phyloP scores from a whole-genome alignment of 2,888 invertebrate genomes.

The Zootermopsis nevadensis region DNA sequence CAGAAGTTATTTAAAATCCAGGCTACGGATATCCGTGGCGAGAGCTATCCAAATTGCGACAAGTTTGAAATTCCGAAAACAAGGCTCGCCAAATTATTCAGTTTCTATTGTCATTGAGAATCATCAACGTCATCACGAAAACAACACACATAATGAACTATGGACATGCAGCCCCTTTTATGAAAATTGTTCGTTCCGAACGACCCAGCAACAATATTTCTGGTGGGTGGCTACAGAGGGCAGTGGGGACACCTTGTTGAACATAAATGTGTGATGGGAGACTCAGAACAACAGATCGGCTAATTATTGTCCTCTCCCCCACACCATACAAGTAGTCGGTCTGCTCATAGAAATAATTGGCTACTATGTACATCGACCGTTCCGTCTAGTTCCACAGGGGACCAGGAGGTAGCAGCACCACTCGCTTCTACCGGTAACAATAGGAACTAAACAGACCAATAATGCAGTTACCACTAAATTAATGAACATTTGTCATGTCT shows the following conservation, averaged over 20 bases:
- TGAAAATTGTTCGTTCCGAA: not conserved
- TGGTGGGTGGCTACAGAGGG: not conserved
- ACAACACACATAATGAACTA: no score
- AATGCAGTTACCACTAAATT: slow-evolving; percentile 43
- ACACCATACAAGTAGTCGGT: not conserved
- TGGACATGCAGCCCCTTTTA: not conserved
- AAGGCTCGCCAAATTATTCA: no score
- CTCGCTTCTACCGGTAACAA: slow-evolving; percentile 11
- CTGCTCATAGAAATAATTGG: slow-evolving; percentile 37
- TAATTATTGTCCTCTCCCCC: slow-evolving; percentile 12
- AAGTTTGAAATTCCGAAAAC: no score
- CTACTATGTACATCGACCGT: slow-evolving; percentile 31
- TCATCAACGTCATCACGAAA: no score
- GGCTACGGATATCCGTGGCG: no score
- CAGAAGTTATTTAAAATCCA: no score
- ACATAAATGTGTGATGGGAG: not conserved
- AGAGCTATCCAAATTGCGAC: no score
- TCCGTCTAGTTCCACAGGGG: slow-evolving; percentile 26
- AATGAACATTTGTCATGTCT: slow-evolving; percentile 42
- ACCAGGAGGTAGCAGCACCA: not conserved
- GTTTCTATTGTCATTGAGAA: no score
- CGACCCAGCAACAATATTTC: not conserved
- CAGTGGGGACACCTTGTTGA: not conserved
- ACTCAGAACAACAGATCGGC: not conserved
- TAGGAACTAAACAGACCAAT: slow-evolving; percentile 31